A percentile compares a stretch with the other conserved stretches of the same genome.
Evolutionary conservation across 2,113 vertebrate genomes (phyloP).

Genomic region (Gyps fulvus): DNA sequence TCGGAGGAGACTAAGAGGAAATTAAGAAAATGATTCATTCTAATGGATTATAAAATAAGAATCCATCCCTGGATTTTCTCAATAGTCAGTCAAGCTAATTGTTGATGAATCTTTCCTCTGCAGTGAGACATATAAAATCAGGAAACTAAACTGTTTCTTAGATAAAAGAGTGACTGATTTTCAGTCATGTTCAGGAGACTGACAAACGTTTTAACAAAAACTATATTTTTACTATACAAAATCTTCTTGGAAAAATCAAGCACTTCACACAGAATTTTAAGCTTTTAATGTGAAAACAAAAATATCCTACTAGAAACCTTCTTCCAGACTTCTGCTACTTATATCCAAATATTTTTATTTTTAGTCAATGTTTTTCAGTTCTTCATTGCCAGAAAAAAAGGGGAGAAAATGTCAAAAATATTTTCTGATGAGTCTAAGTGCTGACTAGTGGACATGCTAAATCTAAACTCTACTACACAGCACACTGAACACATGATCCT

Average conservation of each 20-base stretch:
- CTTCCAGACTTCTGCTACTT: background rate
- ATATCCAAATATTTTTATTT: background rate
- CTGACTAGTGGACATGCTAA: background rate
- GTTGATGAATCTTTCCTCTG: background rate
- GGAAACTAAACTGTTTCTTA: background rate
- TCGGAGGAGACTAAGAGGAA: background rate
- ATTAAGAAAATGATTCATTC: background rate
- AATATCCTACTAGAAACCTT: background rate
- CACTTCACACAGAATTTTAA: background rate
- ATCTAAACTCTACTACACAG: background rate
- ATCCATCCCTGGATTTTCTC: background rate
- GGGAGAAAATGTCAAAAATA: background rate
- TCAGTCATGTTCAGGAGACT: background rate
- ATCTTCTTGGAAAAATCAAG: background rate
- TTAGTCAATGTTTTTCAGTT: background rate
- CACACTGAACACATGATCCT: background rate
- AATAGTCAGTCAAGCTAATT: background rate
- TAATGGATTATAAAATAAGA: background rate
- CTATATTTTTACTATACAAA: background rate
- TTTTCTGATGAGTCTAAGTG: background rate
- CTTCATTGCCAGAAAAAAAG: background rate
- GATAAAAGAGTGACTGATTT: background rate
- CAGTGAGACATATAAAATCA: background rate
- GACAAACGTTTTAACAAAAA: background rate
- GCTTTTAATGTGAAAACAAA: background rate